These are phyloP conservation scores for Peromyscus melanophrys DNA, from an alignment of 2,797 vertebrate species.

Conservation along the genomic window DNA sequence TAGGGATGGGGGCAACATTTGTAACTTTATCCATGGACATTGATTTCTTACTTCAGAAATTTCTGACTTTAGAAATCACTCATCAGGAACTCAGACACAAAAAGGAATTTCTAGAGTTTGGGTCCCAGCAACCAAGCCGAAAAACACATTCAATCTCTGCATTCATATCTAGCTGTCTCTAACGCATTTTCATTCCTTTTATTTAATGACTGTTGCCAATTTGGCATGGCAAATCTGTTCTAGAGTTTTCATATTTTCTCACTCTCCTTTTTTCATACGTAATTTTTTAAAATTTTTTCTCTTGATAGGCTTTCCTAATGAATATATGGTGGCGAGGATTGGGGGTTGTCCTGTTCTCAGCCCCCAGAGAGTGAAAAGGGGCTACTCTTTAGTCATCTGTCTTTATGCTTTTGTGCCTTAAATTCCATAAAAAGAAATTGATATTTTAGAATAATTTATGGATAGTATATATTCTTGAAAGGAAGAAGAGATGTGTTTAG, in stretches of 20 bases:
- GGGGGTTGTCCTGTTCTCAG: not conserved
- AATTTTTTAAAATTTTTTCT: not conserved
- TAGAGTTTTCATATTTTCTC: not conserved
- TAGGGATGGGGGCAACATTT: not conserved
- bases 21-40: not conserved
- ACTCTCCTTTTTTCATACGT: not conserved
- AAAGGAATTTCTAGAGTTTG: not conserved
- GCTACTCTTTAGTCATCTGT: not conserved
- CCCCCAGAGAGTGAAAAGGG: rapidly evolving
- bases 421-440: not conserved
- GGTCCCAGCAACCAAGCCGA: not conserved
- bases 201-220: no score
- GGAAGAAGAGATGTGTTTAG: not conserved
- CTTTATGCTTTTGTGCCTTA: no score
- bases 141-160: not conserved
- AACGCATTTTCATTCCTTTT: not conserved
- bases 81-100: not conserved
- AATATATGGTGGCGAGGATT: not conserved
- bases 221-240: not conserved
- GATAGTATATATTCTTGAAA: not conserved
- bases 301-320: not conserved
- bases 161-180: not conserved
- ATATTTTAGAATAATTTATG: not conserved
- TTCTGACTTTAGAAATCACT: not conserved
- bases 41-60: no score